Percentiles rank a stretch among this genome's conserved stretches.
These are phyloP conservation scores for Willowsia nigromaculata DNA, from an alignment of 2,888 invertebrate genomes.

Conservation along the genomic window DNA sequence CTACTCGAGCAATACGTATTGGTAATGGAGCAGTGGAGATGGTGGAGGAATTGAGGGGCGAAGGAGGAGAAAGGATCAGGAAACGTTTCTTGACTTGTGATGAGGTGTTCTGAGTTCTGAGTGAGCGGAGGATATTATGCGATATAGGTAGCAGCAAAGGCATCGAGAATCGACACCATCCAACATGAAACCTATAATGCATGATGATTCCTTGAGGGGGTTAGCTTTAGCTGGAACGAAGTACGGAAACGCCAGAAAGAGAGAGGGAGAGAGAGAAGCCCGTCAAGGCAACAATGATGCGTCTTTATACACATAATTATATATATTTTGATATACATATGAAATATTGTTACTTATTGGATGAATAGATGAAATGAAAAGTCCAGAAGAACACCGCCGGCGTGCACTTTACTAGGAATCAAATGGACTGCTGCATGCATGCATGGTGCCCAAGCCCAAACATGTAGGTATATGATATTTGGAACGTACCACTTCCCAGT, in stretches of 20 bases:
- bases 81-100: slow-evolving; percentile 3
- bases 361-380: slow-evolving; percentile 1
- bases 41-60: neutral
- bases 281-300: neutral
- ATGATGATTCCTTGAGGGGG: neutral
- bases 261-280: neutral
- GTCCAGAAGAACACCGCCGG: neutral
- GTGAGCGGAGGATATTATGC: neutral
- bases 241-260: neutral
- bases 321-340: neutral
- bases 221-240: neutral
- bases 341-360: neutral
- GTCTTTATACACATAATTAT: neutral
- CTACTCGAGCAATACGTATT: neutral
- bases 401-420: neutral
- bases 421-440: neutral
- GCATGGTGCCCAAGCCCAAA: neutral
- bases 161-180: slow-evolving; percentile 14
- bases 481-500: neutral
- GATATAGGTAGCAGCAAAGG: neutral
- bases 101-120: neutral
- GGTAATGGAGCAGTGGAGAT: neutral
- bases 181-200: slow-evolving; percentile 16
- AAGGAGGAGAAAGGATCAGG: neutral
- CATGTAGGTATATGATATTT: neutral